Percentiles rank a stretch among this genome's conserved stretches.
phyloP scores from a whole-genome alignment of 2,797 vertebrate genomes.

The Chloroceryle inda region DNA sequence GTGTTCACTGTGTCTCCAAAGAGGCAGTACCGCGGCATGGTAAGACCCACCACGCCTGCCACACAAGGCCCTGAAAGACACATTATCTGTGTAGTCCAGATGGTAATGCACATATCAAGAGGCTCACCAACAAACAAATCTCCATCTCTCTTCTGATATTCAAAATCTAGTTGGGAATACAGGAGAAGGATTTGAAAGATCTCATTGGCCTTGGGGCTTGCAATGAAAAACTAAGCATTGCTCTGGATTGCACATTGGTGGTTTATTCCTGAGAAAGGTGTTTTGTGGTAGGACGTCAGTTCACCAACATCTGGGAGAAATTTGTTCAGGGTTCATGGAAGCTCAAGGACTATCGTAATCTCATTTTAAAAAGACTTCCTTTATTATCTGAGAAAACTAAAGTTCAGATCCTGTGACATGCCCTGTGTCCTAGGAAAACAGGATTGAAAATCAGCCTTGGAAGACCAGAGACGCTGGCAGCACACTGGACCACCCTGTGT shows the following conservation, averaged over 20 bases:
- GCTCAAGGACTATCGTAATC: background rate
- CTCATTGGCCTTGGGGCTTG: background rate
- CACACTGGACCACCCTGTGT: slow-evolving; percentile 1
- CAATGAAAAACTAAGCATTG: background rate
- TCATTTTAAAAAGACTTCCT: background rate
- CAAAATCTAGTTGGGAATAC: background rate
- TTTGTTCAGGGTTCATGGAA: background rate
- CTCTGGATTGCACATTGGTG: background rate
- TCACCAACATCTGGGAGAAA: background rate
- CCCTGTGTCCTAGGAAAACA: background rate
- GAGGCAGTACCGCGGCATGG: slow-evolving; percentile 81
- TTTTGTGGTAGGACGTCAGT: background rate
- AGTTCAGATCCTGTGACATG: background rate
- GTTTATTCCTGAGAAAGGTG: background rate
- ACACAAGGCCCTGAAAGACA: slow-evolving; percentile 79
- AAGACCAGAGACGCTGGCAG: background rate
- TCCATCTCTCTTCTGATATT: background rate
- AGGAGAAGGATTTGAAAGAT: background rate
- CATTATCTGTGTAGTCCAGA: rapidly evolving
- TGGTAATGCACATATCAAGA: background rate
- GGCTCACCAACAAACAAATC: background rate
- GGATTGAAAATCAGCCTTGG: background rate
- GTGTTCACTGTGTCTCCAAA: slow-evolving; percentile 83
- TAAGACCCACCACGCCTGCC: slow-evolving; percentile 78
- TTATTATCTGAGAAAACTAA: background rate